Evolutionary conservation across 1,140 invertebrate genomes (phyloP), one percentile per base, ranked within the genome.

Genomic region (Ectropis grisescens): DNA sequence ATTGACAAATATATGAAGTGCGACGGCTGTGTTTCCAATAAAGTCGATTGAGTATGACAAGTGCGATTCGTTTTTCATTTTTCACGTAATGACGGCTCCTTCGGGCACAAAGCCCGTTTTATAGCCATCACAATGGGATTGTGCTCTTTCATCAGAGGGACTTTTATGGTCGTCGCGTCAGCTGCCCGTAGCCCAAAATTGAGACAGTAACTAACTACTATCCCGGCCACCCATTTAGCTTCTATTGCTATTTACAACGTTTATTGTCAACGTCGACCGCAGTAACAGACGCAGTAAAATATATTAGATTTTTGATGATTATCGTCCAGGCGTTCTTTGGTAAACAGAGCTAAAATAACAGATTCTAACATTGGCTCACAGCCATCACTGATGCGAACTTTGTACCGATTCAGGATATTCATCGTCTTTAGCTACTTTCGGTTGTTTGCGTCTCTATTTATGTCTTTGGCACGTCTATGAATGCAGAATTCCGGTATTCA

Each of bases 1-100:
- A 54, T 53, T 46, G 30, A 54, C 46, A 55, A 59, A 46, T n/a
- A n/a, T n/a, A 26, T 10, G 3, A 6, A 26, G 24, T 6, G 10
- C 4, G n/a, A 26, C 22, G 37, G 28, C 35, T 39, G 33, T 44
- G 32, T 34, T 46, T 40, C 34, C 29, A 53, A 60, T 55, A 58
- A 65, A 58, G 42, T 33, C 41, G 35, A 36, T 41, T 53, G 58
- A 60, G 53, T 61, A 58, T 67, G 66, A 75, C 68, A 65, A 71
- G 60, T 69, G 60, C 61, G 61, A 68, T 75, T 68, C 59, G 52
- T 72, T 70, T 71, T 66, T 66, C 67, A 70, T 74, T 79, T 79
- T 68, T 74, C 58, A 75, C 52, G 60, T 64, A 69, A 74, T 66
- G 61, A 65, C 61, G 47, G 52, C 52, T 64, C 45, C 54, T 71